phyloP scores from a whole-genome alignment of 1,140 invertebrate genomes.

The Drosophila tropicalis region DNA sequence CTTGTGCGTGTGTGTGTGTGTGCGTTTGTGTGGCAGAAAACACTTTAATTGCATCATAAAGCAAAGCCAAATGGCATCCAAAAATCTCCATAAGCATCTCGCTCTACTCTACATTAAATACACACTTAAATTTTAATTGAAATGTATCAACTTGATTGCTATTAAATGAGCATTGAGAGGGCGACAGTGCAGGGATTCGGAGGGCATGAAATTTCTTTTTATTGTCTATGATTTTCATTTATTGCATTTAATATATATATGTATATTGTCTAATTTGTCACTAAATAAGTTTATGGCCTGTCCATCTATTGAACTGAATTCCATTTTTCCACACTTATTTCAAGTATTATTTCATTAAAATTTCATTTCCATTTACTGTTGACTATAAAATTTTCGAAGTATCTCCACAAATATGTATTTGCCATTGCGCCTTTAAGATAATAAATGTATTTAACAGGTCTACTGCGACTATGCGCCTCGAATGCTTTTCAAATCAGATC shows the following conservation, averaged over 20 bases:
- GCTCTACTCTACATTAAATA: background rate
- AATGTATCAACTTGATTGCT: background rate
- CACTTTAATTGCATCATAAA: slow-evolving; percentile 62
- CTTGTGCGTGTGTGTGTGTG: too few species aligned
- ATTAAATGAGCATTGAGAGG: background rate
- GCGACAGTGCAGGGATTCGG: too few species aligned
- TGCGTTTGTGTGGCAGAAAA: too few species aligned
- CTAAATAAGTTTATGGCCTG: slow-evolving; percentile 9
- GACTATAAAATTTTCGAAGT: background rate
- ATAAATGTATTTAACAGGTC: background rate
- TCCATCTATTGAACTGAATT: slow-evolving; percentile 14
- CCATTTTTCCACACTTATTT: background rate
- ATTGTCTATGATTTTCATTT: slow-evolving; percentile 11
- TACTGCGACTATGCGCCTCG: background rate
- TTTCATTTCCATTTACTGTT: background rate
- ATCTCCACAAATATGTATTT: background rate
- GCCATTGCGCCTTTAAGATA: background rate
- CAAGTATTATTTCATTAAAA: slow-evolving; percentile 11
- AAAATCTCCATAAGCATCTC: background rate
- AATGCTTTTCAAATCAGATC: background rate
- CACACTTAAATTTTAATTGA: slow-evolving; percentile 55
- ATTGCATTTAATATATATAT: background rate
- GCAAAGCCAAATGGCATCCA: slow-evolving; percentile 32
- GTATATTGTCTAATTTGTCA: background rate
- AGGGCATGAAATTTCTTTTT: background rate